Conservation (phyloP, 2,888 invertebrate species). For the Meiosimyza decipiens region DNA sequence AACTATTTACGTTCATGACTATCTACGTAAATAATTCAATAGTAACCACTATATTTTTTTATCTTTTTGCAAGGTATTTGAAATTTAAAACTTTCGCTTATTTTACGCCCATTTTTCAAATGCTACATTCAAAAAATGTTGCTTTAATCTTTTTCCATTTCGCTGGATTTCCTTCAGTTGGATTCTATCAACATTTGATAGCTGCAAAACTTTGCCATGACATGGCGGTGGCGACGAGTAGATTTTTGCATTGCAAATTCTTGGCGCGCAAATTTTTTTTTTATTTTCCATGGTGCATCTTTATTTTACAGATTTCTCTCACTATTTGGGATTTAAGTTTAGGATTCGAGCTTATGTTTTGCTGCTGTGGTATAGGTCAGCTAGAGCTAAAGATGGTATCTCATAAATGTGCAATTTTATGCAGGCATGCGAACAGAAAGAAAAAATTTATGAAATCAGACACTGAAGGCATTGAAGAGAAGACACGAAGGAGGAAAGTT, state of each 20-base stretch:
- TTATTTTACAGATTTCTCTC: constrained; percentile 9
- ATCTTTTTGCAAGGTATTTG: neutral
- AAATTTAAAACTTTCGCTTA: constrained; percentile 6
- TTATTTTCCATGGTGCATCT: neutral
- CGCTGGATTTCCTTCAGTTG: neutral
- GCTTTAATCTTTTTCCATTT: constrained; percentile 2
- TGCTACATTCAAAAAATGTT: neutral
- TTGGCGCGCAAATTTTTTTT: neutral
- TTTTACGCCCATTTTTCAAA: neutral
- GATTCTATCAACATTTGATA: neutral
- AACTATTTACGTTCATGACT: too few relatives aligned
- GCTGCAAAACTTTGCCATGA: neutral
- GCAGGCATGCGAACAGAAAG: constrained; percentile 28
- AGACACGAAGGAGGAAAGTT: too few relatives aligned
- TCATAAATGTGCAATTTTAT: constrained; percentile 49
- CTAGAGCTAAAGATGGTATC: constrained; percentile 42
- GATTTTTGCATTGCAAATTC: constrained; percentile 28
- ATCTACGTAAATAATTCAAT: too few relatives aligned
- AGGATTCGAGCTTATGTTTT: neutral
- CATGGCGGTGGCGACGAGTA: neutral
- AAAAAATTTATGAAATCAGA: neutral
- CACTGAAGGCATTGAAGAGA: too few relatives aligned
- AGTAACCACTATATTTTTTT: too few relatives aligned
- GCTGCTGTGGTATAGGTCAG: constrained; percentile 12
- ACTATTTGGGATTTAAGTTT: neutral